Evolutionary conservation across 2,797 vertebrate species (phyloP), one percentile per base, ranked within the genome.

Genomic region (Phalloptychus januarius): DNA sequence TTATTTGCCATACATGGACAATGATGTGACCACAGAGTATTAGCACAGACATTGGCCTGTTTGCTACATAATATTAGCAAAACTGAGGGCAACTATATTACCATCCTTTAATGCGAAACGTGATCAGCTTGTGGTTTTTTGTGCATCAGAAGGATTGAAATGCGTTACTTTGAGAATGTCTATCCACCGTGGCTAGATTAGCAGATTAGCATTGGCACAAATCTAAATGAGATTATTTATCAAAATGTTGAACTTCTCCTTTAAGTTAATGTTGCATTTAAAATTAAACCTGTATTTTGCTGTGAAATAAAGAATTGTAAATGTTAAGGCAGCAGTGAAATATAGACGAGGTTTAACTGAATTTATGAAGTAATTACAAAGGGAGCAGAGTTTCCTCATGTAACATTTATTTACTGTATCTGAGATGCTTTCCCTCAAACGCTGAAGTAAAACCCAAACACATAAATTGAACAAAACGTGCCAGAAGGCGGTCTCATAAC

Each of bases 231-330:
- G 36, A 40, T 16, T 40, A 40, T 38, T 67, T 67, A 67, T 33
- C 16, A 63, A 63, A 36, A 36, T 63, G 3, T 67, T 69, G 10
- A 69, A 69, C 20, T 69, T 42, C 20, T 69, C 65, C 38, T 69
- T 69, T 42, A 69, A 69, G 20, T 42, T n/a, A 25, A 40, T 67
- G 38, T 67, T 67, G 10, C 63, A 67, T 67, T 38, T 69, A 69
- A 42, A 69, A 42, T 40, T 42, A 69, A 69, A 42, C 40, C 36
- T 69, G 65, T 42, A 69, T 42, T 42, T 69, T 40, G 6, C 65
- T 40, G 65, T 69, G 12, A 67, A 67, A 67, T 40, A 40, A 8
- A n/a, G 20, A 13, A 40, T 25, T 69, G 36, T 69, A 69, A n/a
- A 69, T 69, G 65, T 69, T 42, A 69, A 12, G 38, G 65, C 65